phyloP scores from a whole-genome alignment of 2,797 vertebrate species.

The Tragopan temminckii region DNA sequence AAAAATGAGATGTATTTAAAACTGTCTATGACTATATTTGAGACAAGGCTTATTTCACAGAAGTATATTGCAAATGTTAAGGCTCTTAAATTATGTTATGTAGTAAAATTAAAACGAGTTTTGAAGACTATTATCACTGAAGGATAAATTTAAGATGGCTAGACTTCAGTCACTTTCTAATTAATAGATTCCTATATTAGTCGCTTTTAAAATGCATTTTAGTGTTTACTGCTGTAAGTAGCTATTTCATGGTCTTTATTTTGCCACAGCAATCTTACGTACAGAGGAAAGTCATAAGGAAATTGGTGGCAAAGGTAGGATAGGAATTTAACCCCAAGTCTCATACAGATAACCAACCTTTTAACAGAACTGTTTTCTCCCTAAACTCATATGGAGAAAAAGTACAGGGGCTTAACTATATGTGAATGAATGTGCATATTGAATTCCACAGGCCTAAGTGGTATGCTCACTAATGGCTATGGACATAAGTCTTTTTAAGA shows the following conservation, averaged over 20 bases:
- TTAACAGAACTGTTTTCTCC: background rate
- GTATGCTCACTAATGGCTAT: background rate
- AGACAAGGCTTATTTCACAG: background rate
- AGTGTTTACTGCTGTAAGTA: background rate
- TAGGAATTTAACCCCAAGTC: background rate
- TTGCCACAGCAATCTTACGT: background rate
- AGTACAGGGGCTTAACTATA: background rate
- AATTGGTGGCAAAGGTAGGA: background rate
- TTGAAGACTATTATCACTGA: background rate
- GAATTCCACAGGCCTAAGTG: background rate
- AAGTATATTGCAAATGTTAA: background rate
- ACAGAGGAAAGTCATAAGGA: background rate
- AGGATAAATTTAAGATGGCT: background rate
- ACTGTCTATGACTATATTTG: background rate
- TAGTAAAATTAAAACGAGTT: background rate
- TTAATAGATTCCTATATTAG: background rate
- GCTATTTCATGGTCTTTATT: background rate
- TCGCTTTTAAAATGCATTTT: background rate
- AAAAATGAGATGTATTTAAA: background rate
- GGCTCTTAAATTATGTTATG: background rate
- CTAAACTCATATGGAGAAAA: background rate
- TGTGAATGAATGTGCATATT: background rate
- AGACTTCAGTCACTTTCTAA: background rate
- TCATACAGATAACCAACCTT: background rate
- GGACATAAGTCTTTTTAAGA: background rate